Base-by-base conservation (phyloP, 2,797 vertebrate species). In the Rhynchonycteris naso region DNA sequence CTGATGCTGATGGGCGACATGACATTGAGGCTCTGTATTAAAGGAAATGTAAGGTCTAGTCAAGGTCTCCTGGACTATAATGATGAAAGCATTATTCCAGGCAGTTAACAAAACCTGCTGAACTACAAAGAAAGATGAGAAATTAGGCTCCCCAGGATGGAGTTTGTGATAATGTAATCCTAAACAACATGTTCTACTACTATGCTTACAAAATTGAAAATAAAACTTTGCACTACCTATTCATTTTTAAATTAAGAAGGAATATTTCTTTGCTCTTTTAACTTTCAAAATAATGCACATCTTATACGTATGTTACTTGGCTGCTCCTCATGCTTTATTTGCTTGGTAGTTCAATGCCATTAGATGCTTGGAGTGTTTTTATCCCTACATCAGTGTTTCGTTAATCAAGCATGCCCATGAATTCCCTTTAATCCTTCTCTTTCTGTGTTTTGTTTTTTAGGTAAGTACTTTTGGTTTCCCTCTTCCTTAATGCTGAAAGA, bases 391-490 rank as follows among this genome's bases (percentile, higher is more conserved):
- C 28, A 59, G 8, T 71, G 15, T 33, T 92, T 90, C 91, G 65
- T 19, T 54, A 65, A 28, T 72, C 43, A 50, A 35, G 12, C 5
- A 1, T 89, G 58, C 14, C 38, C 26, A 21, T 5, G 56, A 95
- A 92, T 89, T 86, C 50, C 82, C 24, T 78, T n/a, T 94, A 96
- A 96, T 59, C 35, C 33, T 95, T 74, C 2, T 96, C 66, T 97
- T 69, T 91, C 69, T 94, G 24, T 96, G 13, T 97, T 97, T 84
- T 98, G 2, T 97, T 97, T 98, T 98, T 83, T 97, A 98, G 98
- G 98, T 98, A 98, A 98, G 98, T 98, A 98, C 81, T 82, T 94
- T 93, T 38, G 63, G 16, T 96, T 35, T 97, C 97, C 94, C 88
- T 96, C 96, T 97, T 97, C 91, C 68, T 93, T 97, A 95, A 97